Evolutionary conservation across 2,888 invertebrate genomes (phyloP).

Genomic region (Philereme transversata): DNA sequence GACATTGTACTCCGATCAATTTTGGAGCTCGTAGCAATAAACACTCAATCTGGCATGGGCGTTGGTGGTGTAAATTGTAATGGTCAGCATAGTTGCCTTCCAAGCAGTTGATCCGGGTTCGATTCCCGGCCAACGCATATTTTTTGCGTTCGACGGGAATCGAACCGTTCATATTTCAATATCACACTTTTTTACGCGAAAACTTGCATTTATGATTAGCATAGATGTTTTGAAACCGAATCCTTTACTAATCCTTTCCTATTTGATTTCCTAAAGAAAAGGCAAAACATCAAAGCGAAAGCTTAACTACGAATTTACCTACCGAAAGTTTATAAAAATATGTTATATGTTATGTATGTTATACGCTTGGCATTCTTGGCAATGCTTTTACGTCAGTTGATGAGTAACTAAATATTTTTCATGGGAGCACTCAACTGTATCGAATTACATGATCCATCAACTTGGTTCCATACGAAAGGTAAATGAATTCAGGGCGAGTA

Average conservation of each 20-base stretch:
- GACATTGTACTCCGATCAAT: constrained; percentile 7
- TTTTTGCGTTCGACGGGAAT: too few relatives aligned
- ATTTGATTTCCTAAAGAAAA: too few relatives aligned
- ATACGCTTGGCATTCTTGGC: constrained; percentile 44
- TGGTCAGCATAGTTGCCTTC: constrained; percentile 85
- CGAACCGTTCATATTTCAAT: too few relatives aligned
- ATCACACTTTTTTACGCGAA: too few relatives aligned
- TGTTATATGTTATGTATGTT: too few relatives aligned
- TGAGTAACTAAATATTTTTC: constrained; percentile 27
- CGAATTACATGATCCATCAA: constrained; percentile 32
- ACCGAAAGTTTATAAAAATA: too few relatives aligned
- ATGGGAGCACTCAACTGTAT: constrained; percentile 28
- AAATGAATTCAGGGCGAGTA: constrained; percentile 5
- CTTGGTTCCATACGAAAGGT: constrained; percentile 25
- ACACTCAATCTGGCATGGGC: neutral
- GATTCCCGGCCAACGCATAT: constrained; percentile 83
- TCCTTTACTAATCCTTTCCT: too few relatives aligned
- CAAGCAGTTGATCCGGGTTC: constrained; percentile 85
- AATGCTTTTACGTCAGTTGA: constrained; percentile 16
- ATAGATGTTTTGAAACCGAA: too few relatives aligned
- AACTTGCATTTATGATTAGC: too few relatives aligned
- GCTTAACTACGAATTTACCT: too few relatives aligned
- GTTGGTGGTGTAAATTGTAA: constrained; percentile 46
- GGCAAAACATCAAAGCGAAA: too few relatives aligned
- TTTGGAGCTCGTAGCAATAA: neutral